Evolutionary conservation across 2,113 vertebrate species (phyloP).

Genomic region (Stercorarius parasiticus): DNA sequence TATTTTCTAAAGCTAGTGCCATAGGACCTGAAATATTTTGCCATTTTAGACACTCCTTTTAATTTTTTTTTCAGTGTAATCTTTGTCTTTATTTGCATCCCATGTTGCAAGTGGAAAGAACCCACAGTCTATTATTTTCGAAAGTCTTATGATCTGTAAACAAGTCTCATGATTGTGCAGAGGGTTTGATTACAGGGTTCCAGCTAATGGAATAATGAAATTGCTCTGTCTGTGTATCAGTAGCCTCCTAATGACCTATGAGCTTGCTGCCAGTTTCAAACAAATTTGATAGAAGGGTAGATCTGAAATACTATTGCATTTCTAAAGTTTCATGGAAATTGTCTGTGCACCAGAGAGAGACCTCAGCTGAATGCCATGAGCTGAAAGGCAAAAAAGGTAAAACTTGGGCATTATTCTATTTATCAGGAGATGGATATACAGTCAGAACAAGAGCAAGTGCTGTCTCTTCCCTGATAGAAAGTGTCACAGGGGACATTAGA

Average conservation of each 20-base stretch:
- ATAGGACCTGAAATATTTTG: background rate
- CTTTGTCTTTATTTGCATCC: background rate
- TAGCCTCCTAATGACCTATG: constrained; percentile 39
- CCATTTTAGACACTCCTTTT: background rate
- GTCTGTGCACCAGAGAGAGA: background rate
- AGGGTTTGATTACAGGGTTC: constrained; percentile 53
- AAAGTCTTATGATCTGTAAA: constrained; percentile 33
- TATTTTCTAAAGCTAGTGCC: background rate
- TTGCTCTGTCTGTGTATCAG: constrained; percentile 52
- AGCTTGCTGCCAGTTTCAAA: constrained; percentile 40
- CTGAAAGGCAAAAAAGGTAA: background rate
- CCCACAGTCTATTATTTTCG: background rate
- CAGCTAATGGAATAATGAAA: constrained; percentile 62
- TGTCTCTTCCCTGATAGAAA: background rate
- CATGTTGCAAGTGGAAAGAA: background rate
- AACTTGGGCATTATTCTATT: background rate
- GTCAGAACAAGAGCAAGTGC: background rate
- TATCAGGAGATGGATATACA: background rate
- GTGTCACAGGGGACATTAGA: background rate
- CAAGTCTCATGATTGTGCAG: constrained; percentile 23
- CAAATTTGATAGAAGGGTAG: constrained; percentile 33
- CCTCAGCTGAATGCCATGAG: background rate
- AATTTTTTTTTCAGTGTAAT: background rate
- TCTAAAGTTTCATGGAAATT: constrained; percentile 8
- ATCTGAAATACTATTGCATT: constrained; percentile 20